Percentiles rank a stretch among this genome's conserved stretches.
Conservation (phyloP, 2,113 vertebrate species). For the Ameiurus melas region DNA sequence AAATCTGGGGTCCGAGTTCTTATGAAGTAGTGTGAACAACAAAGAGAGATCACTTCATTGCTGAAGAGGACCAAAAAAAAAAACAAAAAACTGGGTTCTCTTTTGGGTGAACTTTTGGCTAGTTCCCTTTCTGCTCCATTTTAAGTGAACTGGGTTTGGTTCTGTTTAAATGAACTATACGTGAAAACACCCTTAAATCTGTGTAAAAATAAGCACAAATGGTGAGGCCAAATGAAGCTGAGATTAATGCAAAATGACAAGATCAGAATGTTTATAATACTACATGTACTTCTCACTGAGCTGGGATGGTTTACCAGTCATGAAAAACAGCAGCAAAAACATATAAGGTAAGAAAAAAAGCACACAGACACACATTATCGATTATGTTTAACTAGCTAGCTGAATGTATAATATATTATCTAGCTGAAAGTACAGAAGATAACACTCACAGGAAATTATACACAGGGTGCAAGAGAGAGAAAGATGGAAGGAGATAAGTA, state of each 20-base stretch:
- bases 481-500: background rate
- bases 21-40: no score
- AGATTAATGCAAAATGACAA: background rate
- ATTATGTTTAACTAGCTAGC: background rate
- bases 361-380: background rate
- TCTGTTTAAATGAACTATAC: no score
- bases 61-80: no score
- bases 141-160: no score
- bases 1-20: no score
- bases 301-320: background rate
- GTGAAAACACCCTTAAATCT: no score
- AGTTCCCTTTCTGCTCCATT: no score
- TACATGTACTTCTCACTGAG: background rate
- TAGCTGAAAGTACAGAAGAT: background rate
- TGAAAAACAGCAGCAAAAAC: background rate
- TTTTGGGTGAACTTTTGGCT: no score
- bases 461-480: background rate
- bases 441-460: background rate
- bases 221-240: background rate
- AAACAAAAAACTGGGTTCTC: no score
- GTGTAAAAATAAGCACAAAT: background rate
- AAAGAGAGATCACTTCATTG: no score
- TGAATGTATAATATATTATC: slow-evolving; percentile 3
- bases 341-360: background rate
- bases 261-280: background rate